Conservation (phyloP, 1,140 invertebrate species). For the Tetramorium parvispinum region DNA sequence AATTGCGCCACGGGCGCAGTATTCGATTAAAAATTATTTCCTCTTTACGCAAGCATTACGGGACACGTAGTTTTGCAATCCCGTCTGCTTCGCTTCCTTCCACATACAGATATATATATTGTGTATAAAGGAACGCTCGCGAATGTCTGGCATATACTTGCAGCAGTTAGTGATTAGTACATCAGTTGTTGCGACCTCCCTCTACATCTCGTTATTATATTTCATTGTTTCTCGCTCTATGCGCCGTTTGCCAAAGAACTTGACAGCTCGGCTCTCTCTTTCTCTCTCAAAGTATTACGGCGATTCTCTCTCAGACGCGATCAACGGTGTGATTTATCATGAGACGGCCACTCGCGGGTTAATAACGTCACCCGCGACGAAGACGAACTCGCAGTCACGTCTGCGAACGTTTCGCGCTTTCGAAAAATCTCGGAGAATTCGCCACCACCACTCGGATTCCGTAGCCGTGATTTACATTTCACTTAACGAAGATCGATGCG, state of each 20-base stretch:
- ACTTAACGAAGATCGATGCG: conserved; percentile 61
- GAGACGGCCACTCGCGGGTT: conserved; percentile 29
- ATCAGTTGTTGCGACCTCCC: background rate
- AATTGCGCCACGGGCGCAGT: background rate
- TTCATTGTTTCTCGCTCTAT: conserved; percentile 25
- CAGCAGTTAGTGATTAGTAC: background rate
- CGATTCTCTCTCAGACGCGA: conserved; percentile 2
- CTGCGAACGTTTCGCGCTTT: conserved; percentile 28
- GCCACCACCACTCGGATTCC: background rate
- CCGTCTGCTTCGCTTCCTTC: background rate
- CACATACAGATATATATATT: background rate
- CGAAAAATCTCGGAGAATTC: conserved; percentile 67
- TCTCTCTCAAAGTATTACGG: background rate
- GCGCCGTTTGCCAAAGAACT: conserved; percentile 19
- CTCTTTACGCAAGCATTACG: background rate
- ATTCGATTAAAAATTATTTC: conserved; percentile 13
- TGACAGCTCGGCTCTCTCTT: background rate
- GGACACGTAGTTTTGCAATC: background rate
- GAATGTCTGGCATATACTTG: background rate
- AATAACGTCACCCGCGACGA: conserved; percentile 63
- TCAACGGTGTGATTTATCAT: conserved; percentile 53
- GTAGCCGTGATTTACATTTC: conserved; percentile 64
- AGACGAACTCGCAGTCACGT: conserved; percentile 59
- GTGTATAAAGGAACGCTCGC: background rate
- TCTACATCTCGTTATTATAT: background rate